Conservation (phyloP, 2,113 vertebrate species). For the Columba livia region DNA sequence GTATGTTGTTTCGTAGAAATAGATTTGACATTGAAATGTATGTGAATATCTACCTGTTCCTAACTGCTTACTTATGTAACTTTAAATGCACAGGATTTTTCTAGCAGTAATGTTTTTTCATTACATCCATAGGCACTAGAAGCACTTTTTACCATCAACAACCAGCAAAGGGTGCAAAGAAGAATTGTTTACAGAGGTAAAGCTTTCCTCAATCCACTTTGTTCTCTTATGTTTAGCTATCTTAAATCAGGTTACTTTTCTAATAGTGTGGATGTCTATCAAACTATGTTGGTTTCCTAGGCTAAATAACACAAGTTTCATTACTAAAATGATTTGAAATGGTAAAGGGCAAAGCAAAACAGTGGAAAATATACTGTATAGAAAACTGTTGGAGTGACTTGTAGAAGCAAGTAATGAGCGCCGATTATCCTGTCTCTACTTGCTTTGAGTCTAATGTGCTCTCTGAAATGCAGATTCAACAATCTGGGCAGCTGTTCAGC, state of each 20-base stretch:
- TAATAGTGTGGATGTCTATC: neutral
- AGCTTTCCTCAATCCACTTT: neutral
- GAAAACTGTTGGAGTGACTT: neutral
- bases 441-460: neutral
- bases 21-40: neutral
- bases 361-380: neutral
- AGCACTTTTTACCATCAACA: neutral
- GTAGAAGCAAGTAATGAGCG: neutral
- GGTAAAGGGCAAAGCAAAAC: neutral
- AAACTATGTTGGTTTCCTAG: neutral
- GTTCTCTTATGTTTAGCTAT: neutral
- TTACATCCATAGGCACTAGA: neutral
- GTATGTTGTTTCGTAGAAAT: neutral
- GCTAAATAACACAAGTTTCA: neutral
- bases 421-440: neutral
- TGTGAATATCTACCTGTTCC: neutral
- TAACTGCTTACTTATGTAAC: neutral
- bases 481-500: neutral
- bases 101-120: neutral
- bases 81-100: neutral
- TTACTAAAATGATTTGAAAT: neutral
- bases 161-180: neutral
- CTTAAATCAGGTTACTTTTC: neutral
- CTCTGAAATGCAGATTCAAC: slow-evolving; percentile 13
- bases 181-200: neutral